Evolutionary conservation across 2,113 vertebrate species (phyloP), one percentile per base, ranked within the genome.

Genomic region (Misgurnus mizolepis): DNA sequence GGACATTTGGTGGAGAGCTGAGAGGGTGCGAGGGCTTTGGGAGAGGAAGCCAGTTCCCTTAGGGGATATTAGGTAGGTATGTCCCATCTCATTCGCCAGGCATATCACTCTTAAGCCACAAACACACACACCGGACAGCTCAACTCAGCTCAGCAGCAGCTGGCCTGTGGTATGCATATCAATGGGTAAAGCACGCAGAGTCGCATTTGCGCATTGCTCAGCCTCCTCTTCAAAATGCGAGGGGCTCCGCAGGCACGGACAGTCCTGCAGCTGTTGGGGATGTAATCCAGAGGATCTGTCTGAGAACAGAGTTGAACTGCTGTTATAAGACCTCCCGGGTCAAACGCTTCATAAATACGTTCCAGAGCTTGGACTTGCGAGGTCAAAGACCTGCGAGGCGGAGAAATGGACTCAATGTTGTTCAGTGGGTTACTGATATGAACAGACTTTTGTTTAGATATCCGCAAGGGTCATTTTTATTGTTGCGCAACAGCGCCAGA

Each of bases 31-130:
- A 67, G 62, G 27, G 62, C 41, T 67, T 66, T 83, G 88, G 91
- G 85, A 86, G 89, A 94, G 94, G 94, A 95, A 96, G 94, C 92
- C 50, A 91, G 90, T 91, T 93, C 93, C 94, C 93, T 88, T 73
- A 89, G 94, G 93, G 93, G 90, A 92, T 91, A 88, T 87, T 85
- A 93, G 90, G 91, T 85, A 93, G 90, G 91, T 85, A 92, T 88
- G 93, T 93, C 93, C 92, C 93, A 92, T 93, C 94, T 95, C 92
- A 88, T 89, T 94, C 93, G 91, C 92, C 89, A 90, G 92, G 88
- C 90, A 82, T 89, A 89, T 89, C 78, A 43, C n/a, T 79, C 76
- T 66, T 58, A 73, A 69, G 67, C 67, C 56, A 45, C 56, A 66
- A 39, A 78, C 47, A 78, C 75, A 72, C 47, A 66, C 75, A 78